These are phyloP conservation scores for Phallusia fumigata DNA, from an alignment of 23 tunicate species.

Conservation along the genomic window DNA sequence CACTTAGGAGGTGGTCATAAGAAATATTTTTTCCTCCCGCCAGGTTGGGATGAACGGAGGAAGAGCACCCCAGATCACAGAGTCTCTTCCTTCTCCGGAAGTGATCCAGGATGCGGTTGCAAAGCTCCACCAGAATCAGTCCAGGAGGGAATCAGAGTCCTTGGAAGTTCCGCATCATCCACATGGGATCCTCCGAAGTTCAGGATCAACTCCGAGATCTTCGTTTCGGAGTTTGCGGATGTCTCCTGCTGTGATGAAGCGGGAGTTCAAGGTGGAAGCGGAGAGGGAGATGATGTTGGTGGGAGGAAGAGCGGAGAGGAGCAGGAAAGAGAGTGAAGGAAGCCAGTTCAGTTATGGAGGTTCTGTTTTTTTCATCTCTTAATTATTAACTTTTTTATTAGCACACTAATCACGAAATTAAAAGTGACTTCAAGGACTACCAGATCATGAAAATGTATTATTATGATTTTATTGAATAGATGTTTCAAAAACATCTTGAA, in stretches of 20 bases:
- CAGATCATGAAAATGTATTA: no score
- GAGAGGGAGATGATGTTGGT: slow-evolving; percentile 24
- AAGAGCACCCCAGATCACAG: slow-evolving; percentile 38
- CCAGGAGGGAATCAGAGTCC: slow-evolving; percentile 10
- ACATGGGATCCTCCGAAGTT: slow-evolving; percentile 40
- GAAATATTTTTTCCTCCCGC: neutral
- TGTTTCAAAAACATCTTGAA: no score
- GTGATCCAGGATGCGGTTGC: slow-evolving; percentile 40
- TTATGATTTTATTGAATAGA: no score
- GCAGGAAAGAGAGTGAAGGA: slow-evolving; percentile 12
- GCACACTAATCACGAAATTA: no score
- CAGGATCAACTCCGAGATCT: slow-evolving; percentile 28
- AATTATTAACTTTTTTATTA: no score
- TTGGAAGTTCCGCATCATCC: slow-evolving; percentile 47
- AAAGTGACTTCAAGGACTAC: no score
- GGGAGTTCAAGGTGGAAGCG: slow-evolving; percentile 27
- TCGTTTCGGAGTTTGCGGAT: slow-evolving; percentile 31
- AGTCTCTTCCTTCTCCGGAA: slow-evolving; percentile 23
- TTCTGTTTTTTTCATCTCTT: neutral
- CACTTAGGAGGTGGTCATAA: no score
- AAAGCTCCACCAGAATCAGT: slow-evolving; percentile 22
- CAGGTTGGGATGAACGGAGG: slow-evolving; percentile 57
- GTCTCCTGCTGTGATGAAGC: slow-evolving; percentile 41
- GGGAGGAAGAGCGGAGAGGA: slow-evolving; percentile 12
- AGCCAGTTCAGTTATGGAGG: neutral